Evolutionary conservation across 92 coral and sea anemone species (phyloP).

Genomic region (Phenganax subtilis): DNA sequence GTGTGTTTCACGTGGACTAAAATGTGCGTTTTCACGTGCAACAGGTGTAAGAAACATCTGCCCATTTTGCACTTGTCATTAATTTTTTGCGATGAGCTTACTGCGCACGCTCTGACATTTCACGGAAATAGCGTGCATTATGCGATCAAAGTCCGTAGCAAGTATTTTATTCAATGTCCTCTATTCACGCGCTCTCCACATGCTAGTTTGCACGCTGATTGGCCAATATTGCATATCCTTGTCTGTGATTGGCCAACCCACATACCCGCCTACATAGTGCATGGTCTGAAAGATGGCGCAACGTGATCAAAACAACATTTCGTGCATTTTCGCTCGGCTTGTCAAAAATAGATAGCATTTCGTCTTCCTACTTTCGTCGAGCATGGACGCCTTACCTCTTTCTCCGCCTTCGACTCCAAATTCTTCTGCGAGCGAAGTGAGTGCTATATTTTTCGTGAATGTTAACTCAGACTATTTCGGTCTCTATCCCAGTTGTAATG

Average conservation of each 20-base stretch:
- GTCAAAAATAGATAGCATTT: slow-evolving; percentile 40
- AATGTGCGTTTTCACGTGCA: neutral
- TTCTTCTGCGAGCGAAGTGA: slow-evolving; percentile 83
- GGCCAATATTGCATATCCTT: slow-evolving; percentile 37
- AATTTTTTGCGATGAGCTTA: neutral
- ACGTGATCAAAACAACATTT: slow-evolving; percentile 44
- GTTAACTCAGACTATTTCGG: neutral
- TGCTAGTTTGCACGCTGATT: slow-evolving; percentile 69
- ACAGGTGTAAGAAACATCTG: slow-evolving; percentile 17
- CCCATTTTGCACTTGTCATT: neutral
- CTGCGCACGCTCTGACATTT: neutral
- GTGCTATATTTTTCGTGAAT: slow-evolving; percentile 9
- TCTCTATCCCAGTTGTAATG: neutral
- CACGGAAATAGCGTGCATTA: slow-evolving; percentile 12
- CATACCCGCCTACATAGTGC: slow-evolving; percentile 78
- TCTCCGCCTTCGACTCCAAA: slow-evolving; percentile 99
- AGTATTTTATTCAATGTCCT: neutral
- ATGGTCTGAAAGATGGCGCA: slow-evolving; percentile 61
- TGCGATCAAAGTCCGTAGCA: slow-evolving; percentile 38
- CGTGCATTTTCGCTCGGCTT: slow-evolving; percentile 34
- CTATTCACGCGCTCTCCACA: slow-evolving; percentile 95
- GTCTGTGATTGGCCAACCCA: slow-evolving; percentile 52
- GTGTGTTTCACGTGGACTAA: neutral
- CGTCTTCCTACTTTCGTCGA: slow-evolving; percentile 15
- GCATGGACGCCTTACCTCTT: slow-evolving; percentile 86